Percentiles rank a stretch among this genome's conserved stretches.
phyloP scores from a whole-genome alignment of 2,888 invertebrate genomes.

The Willowsia nigromaculata region DNA sequence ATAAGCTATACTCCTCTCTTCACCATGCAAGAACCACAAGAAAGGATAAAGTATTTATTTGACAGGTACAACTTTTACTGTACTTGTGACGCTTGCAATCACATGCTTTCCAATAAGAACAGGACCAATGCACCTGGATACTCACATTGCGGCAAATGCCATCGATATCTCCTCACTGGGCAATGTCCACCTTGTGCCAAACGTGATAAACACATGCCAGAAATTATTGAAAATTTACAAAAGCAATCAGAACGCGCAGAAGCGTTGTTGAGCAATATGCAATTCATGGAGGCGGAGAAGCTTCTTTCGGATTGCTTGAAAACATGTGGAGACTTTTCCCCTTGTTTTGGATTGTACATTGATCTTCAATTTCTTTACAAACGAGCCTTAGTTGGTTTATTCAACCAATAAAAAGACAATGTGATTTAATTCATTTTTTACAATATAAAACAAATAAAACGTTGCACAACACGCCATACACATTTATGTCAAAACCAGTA shows the following conservation, averaged over 20 bases:
- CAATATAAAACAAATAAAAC: neutral
- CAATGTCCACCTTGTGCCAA: conserved; percentile 55
- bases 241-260: conserved; percentile 57
- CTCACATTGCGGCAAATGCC: conserved; percentile 64
- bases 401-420: conserved; percentile 53
- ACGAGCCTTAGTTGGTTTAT: conserved; percentile 69
- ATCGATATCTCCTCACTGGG: conserved; percentile 65
- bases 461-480: too few relatives aligned
- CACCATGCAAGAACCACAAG: conserved; percentile 50
- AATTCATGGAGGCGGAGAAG: conserved; percentile 66
- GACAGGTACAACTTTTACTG: conserved; percentile 76
- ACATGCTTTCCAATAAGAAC: conserved; percentile 60
- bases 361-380: conserved; percentile 74
- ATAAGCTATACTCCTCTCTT: conserved; percentile 77
- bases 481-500: too few relatives aligned
- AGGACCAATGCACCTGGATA: conserved; percentile 42
- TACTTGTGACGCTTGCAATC: conserved; percentile 74
- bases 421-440: neutral
- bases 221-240: conserved; percentile 38
- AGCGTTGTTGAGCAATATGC: conserved; percentile 26
- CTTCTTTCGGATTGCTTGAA: conserved; percentile 50
- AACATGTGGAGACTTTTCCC: conserved; percentile 62
- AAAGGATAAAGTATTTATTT: conserved; percentile 69
- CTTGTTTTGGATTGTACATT: conserved; percentile 61
- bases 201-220: conserved; percentile 13